Evolutionary conservation across 2,888 invertebrate genomes (phyloP).

Genomic region (Polydrusus tereticollis): DNA sequence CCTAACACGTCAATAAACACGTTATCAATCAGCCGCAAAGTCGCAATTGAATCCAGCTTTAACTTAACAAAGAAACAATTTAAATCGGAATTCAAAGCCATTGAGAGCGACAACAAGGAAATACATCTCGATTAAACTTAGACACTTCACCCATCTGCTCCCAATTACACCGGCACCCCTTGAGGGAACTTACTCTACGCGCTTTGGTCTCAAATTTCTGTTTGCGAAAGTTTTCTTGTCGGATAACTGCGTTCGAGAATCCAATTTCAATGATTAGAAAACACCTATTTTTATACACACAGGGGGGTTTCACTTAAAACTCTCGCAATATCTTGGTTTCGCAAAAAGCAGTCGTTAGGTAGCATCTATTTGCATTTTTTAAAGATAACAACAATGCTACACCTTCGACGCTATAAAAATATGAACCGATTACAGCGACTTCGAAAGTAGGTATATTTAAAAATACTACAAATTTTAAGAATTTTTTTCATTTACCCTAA

Average conservation of each 20-base stretch:
- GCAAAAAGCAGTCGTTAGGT: no score
- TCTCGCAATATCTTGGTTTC: no score
- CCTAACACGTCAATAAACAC: neutral
- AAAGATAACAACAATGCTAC: no score
- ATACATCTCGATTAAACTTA: conserved; percentile 33
- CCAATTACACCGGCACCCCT: conserved; percentile 9
- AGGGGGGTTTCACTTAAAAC: no score
- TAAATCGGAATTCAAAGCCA: conserved; percentile 30
- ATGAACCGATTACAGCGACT: no score
- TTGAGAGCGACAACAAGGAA: conserved; percentile 26
- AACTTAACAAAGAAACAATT: conserved; percentile 27
- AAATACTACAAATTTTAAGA: no score
- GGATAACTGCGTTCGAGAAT: neutral
- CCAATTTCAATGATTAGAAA: neutral
- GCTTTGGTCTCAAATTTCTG: conserved; percentile 4
- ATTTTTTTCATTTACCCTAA: no score
- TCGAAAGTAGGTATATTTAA: no score
- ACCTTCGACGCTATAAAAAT: no score
- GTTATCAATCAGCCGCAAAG: neutral
- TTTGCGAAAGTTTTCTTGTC: neutral
- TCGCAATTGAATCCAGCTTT: conserved; percentile 2
- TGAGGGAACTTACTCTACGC: conserved; percentile 13
- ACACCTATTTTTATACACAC: no score
- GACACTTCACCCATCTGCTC: conserved; percentile 30
- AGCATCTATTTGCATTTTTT: no score